Percentiles rank a stretch among this genome's conserved stretches.
phyloP scores from a whole-genome alignment of 2,888 invertebrate species.

The Vannuccia rotundouncinata region DNA sequence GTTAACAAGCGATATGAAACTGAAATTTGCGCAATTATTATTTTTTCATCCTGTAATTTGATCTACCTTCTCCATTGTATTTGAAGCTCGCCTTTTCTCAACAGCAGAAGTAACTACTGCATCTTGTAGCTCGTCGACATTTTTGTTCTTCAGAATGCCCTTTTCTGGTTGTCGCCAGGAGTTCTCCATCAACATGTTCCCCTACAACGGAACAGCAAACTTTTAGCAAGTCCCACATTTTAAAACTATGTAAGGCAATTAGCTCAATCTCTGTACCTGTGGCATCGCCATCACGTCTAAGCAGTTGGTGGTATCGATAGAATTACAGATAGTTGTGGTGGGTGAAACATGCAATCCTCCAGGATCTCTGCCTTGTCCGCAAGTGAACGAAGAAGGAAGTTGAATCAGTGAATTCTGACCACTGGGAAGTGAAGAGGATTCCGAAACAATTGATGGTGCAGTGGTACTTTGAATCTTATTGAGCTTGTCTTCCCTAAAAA shows the following conservation, averaged over 20 bases:
- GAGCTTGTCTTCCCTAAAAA: constrained; percentile 4
- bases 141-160: constrained; percentile 40
- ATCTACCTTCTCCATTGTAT: background rate
- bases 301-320: no score
- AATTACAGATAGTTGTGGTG: background rate
- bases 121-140: constrained; percentile 37
- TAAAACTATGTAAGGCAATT: no score
- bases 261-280: no score
- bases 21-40: no score
- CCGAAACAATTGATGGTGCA: background rate
- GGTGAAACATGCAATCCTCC: background rate
- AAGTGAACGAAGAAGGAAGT: background rate
- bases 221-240: no score
- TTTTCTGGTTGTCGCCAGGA: constrained; percentile 37
- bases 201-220: background rate
- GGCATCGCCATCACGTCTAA: no score
- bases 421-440: background rate
- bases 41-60: no score
- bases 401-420: background rate
- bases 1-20: no score
- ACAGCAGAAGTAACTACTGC: background rate
- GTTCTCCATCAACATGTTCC: background rate
- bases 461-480: background rate
- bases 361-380: background rate
- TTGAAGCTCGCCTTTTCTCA: background rate